Percentiles rank a stretch among this genome's conserved stretches.
Conservation (phyloP, 2,797 vertebrate species). For the Dallia pectoralis region DNA sequence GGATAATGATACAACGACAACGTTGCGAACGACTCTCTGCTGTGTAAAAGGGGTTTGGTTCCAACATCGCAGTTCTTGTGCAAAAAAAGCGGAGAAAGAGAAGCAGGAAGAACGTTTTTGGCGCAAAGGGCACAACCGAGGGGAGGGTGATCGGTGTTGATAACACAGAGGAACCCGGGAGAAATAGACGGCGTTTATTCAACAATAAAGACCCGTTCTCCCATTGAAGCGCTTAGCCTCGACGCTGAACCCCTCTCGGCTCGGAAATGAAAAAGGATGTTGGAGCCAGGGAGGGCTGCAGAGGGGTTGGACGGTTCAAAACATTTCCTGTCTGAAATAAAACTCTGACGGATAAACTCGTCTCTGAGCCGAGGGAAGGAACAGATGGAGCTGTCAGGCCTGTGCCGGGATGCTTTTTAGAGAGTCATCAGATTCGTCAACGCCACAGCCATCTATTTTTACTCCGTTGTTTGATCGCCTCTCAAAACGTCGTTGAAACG, state of each 20-base stretch:
- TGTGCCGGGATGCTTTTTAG: background rate
- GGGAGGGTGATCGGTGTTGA: background rate
- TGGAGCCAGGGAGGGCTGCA: background rate
- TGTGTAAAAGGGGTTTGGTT: background rate
- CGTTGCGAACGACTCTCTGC: background rate
- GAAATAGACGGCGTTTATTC: background rate
- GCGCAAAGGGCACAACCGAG: background rate
- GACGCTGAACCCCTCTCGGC: background rate
- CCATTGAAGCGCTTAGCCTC: background rate
- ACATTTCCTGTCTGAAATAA: background rate
- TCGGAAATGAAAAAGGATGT: background rate
- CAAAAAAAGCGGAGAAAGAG: too few species aligned
- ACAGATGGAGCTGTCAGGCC: constrained; percentile 1
- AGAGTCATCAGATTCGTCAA: background rate
- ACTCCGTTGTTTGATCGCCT: background rate
- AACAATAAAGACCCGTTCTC: background rate
- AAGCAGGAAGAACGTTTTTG: background rate
- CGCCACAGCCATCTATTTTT: background rate
- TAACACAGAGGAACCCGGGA: background rate
- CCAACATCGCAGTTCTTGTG: background rate
- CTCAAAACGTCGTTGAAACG: background rate
- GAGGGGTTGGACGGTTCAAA: background rate
- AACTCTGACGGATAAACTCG: background rate
- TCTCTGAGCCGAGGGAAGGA: background rate
- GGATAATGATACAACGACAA: background rate